phyloP scores from a whole-genome alignment of 2,888 invertebrate genomes.

The Acrobasis consociella region DNA sequence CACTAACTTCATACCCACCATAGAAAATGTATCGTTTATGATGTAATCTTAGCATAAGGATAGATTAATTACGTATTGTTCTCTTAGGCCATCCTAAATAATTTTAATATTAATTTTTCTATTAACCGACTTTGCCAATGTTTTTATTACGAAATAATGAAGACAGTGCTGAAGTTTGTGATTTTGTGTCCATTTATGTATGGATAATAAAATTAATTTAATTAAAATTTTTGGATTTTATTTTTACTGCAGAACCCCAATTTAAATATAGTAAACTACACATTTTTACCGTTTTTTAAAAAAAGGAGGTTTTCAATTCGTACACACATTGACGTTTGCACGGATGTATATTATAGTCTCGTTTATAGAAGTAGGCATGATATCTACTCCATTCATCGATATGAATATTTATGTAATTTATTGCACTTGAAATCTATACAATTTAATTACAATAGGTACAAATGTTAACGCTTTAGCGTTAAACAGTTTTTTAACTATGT shows the following conservation, averaged over 20 bases:
- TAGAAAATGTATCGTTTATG: slow-evolving; percentile 53
- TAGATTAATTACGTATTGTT: slow-evolving; percentile 65
- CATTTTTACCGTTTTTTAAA: too few relatives aligned
- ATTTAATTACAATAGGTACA: too few relatives aligned
- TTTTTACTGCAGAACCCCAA: slow-evolving; percentile 23
- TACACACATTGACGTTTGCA: too few relatives aligned
- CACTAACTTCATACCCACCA: slow-evolving; percentile 45
- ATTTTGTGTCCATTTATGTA: slow-evolving; percentile 73
- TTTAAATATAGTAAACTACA: not conserved
- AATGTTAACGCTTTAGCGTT: too few relatives aligned
- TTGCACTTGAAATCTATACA: too few relatives aligned
- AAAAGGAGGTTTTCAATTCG: too few relatives aligned
- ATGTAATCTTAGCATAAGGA: slow-evolving; percentile 70
- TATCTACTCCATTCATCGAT: too few relatives aligned
- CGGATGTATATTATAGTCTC: too few relatives aligned
- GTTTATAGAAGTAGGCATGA: too few relatives aligned
- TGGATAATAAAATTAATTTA: slow-evolving; percentile 75
- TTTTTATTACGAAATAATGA: slow-evolving; percentile 63
- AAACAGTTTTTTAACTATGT: too few relatives aligned
- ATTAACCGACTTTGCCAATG: slow-evolving; percentile 68
- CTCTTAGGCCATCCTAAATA: slow-evolving; percentile 65
- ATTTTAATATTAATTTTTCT: slow-evolving; percentile 77
- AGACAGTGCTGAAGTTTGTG: slow-evolving; percentile 69
- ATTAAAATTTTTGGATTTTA: slow-evolving; percentile 48
- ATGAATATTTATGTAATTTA: too few relatives aligned